Evolutionary conservation across 1,140 invertebrate genomes (phyloP).

Genomic region (Gryon sp.): DNA sequence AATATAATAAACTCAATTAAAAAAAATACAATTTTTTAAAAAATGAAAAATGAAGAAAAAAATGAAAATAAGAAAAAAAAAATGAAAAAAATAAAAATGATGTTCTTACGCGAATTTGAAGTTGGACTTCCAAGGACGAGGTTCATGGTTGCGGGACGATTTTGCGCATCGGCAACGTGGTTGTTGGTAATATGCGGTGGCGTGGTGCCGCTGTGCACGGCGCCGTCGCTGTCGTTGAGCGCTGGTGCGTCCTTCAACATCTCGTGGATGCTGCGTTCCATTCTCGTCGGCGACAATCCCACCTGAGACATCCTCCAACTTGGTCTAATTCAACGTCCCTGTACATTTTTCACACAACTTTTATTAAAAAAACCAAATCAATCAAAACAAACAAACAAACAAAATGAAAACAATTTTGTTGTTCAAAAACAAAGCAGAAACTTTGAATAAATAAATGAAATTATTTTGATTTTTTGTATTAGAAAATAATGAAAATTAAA

Average conservation of each 20-base stretch:
- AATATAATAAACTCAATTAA: too few relatives aligned
- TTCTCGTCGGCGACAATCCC: slow-evolving; percentile 71
- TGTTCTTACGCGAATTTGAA: slow-evolving; percentile 70
- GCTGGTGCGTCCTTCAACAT: slow-evolving; percentile 92
- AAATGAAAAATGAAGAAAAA: too few relatives aligned
- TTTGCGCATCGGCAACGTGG: slow-evolving; percentile 75
- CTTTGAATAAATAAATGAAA: too few relatives aligned
- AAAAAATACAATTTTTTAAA: too few relatives aligned
- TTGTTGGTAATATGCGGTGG: slow-evolving; percentile 75
- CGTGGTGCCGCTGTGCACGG: slow-evolving; percentile 86
- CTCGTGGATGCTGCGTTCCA: slow-evolving; percentile 90
- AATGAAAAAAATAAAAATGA: slow-evolving; percentile 17
- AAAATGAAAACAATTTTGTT: too few relatives aligned
- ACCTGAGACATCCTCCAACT: slow-evolving; percentile 74
- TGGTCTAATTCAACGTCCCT: slow-evolving; percentile 14
- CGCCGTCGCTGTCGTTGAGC: slow-evolving; percentile 87
- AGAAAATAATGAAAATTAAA: too few relatives aligned
- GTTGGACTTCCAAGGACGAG: slow-evolving; percentile 65
- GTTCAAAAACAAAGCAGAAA: too few relatives aligned
- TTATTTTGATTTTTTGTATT: too few relatives aligned
- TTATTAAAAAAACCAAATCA: not conserved
- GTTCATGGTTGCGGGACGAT: slow-evolving; percentile 78
- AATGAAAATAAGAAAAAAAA: not conserved
- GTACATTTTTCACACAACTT: not conserved
- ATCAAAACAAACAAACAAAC: not conserved